A percentile compares a stretch with the other conserved stretches of the same genome.
Conservation (phyloP, 2,113 vertebrate species). For the Picathartes gymnocephalus region DNA sequence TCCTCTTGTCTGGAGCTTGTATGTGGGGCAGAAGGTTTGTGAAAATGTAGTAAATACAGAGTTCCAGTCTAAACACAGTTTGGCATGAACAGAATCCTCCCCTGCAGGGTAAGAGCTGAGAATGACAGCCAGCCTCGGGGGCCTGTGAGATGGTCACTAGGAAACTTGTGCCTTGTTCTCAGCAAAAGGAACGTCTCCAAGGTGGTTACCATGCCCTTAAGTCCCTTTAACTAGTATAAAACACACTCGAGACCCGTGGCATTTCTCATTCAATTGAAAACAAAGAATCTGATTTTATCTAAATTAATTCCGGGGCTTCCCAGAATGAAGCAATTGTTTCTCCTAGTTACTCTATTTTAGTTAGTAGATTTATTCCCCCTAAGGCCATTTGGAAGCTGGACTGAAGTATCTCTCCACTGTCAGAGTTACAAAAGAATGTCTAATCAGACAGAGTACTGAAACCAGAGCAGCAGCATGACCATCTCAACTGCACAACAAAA, state of each 20-base stretch:
- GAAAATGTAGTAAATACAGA: background rate
- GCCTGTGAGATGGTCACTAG: background rate
- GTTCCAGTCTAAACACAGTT: background rate
- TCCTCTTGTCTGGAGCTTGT: background rate
- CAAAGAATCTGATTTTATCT: constrained; percentile 48
- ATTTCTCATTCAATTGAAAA: constrained; percentile 33
- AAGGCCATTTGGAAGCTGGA: background rate
- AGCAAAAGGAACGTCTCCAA: background rate
- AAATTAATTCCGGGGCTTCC: constrained; percentile 29
- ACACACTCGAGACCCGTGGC: background rate
- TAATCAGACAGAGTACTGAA: background rate
- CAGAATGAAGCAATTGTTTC: constrained; percentile 43
- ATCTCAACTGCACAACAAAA: background rate
- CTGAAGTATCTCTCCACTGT: background rate
- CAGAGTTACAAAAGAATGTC: background rate
- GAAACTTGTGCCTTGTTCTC: background rate
- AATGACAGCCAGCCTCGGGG: background rate
- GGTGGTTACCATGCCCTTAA: background rate
- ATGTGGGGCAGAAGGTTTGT: background rate
- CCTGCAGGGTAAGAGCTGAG: background rate
- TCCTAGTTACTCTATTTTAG: background rate
- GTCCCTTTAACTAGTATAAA: background rate
- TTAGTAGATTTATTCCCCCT: background rate
- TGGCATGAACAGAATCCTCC: background rate
- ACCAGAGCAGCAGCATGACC: background rate